phyloP scores from a whole-genome alignment of 2,797 vertebrate species.

The Pantherophis vulpinus region DNA sequence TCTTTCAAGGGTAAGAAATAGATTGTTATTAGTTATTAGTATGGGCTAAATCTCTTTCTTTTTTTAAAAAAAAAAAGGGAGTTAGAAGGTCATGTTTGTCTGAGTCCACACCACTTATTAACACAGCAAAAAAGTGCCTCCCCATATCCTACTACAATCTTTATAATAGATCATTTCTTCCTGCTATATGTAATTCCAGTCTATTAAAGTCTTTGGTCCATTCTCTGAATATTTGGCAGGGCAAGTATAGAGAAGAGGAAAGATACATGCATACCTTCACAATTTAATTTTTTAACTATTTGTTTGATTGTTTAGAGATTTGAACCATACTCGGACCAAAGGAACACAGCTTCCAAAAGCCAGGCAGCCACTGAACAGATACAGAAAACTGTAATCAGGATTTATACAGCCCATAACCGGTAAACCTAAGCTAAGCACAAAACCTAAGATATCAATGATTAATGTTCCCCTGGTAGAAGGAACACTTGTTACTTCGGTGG shows the following conservation, averaged over 20 bases:
- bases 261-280: not conserved
- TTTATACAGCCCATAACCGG: not conserved
- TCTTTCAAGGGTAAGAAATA: not conserved
- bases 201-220: not conserved
- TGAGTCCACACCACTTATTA: not conserved
- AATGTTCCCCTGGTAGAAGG: constrained; percentile 48
- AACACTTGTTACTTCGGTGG: constrained; percentile 43
- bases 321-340: not conserved
- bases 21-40: not conserved
- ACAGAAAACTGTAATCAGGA: not conserved
- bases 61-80: not conserved
- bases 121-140: not conserved
- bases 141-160: not conserved
- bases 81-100: not conserved
- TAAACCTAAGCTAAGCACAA: not conserved
- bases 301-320: not conserved
- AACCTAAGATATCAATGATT: constrained; percentile 5
- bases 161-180: not conserved
- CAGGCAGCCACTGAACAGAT: not conserved
- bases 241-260: not conserved
- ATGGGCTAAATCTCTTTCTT: not conserved
- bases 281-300: not conserved
- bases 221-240: not conserved
- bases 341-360: not conserved
- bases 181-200: not conserved